Conservation (phyloP, 2,113 vertebrate species). For the Tychaedon coryphoeus region DNA sequence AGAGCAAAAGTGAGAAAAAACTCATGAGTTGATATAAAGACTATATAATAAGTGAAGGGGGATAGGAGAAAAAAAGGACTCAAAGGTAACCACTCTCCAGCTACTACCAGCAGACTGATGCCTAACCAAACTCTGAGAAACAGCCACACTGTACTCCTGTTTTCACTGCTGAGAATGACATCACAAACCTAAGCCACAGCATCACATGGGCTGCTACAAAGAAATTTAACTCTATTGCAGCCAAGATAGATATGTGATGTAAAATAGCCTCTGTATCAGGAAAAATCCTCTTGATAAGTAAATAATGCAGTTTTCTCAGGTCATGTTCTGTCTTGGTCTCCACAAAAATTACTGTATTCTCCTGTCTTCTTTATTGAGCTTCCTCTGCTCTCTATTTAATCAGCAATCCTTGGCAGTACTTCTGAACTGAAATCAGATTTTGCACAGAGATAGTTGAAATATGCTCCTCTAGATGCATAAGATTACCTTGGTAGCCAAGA, state of each 20-base stretch:
- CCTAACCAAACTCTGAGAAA: neutral
- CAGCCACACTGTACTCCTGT: neutral
- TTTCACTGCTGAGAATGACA: neutral
- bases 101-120: neutral
- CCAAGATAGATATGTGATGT: neutral
- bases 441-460: neutral
- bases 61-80: neutral
- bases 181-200: neutral
- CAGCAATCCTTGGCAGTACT: neutral
- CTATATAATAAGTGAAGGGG: neutral
- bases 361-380: neutral
- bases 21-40: neutral
- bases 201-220: rapidly evolving
- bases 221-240: neutral
- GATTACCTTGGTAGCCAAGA: neutral
- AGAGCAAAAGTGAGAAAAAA: neutral
- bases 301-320: neutral
- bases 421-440: neutral
- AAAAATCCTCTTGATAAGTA: neutral
- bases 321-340: neutral
- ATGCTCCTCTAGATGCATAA: neutral
- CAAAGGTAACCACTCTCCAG: neutral
- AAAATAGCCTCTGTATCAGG: neutral
- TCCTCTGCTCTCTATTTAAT: neutral
- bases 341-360: neutral